A percentile compares a stretch with the other conserved stretches of the same genome.
Evolutionary conservation across 92 coral and sea anemone genomes (phyloP).

Genomic region (Zoanthus sansibaricus): DNA sequence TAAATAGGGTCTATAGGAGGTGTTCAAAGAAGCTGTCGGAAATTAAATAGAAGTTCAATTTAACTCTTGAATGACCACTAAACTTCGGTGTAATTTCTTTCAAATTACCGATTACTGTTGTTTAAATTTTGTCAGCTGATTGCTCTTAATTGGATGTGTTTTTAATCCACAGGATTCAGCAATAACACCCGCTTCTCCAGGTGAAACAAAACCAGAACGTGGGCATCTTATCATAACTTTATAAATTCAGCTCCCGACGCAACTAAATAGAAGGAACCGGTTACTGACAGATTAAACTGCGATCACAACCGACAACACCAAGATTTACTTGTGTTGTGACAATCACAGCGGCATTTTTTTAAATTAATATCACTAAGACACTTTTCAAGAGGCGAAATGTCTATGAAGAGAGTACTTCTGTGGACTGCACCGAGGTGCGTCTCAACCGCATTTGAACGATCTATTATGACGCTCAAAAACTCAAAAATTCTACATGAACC

Average conservation of each 20-base stretch:
- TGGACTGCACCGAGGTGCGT: conserved; percentile 99
- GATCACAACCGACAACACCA: neutral
- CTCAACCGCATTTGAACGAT: conserved; percentile 96
- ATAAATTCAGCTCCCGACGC: conserved; percentile 16
- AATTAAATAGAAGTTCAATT: neutral
- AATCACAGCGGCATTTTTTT: neutral
- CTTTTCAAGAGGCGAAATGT: conserved; percentile 40
- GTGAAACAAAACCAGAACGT: conserved; percentile 24
- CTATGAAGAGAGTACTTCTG: conserved; percentile 75
- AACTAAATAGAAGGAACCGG: neutral
- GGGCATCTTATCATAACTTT: conserved; percentile 30
- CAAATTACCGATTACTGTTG: conserved; percentile 36
- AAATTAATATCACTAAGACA: neutral
- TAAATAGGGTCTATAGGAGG: conserved; percentile 3
- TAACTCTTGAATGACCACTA: neutral
- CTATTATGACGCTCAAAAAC: conserved; percentile 88
- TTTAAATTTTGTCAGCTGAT: conserved; percentile 16
- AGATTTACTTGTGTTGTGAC: neutral
- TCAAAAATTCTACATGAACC: conserved; percentile 94
- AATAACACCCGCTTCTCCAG: conserved; percentile 38
- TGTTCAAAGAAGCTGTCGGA: conserved; percentile 14
- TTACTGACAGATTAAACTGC: neutral
- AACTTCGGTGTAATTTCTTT: conserved; percentile 26
- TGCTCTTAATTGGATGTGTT: conserved; percentile 47
- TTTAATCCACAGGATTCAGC: conserved; percentile 46